These are phyloP conservation scores for Meloe dianella DNA, from an alignment of 2,888 invertebrate species.

Conservation along the genomic window DNA sequence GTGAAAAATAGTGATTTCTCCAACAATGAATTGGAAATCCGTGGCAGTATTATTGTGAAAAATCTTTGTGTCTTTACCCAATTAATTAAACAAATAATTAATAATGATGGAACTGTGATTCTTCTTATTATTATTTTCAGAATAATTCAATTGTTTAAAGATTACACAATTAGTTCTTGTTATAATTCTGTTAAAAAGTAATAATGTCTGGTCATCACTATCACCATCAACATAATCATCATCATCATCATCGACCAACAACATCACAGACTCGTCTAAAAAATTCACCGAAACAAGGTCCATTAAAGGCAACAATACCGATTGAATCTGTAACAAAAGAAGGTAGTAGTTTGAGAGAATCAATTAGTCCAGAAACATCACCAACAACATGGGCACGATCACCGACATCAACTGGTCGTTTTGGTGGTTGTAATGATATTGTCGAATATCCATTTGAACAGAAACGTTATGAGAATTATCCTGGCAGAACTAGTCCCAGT, in stretches of 20 bases:
- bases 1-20: not conserved
- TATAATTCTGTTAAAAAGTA: not conserved
- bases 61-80: conserved; percentile 7
- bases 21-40: conserved; percentile 10
- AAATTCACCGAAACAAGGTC: conserved; percentile 72
- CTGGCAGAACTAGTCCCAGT: conserved; percentile 77
- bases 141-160: not conserved
- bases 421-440: not conserved
- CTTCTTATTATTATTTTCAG: not conserved
- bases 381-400: conserved; percentile 62
- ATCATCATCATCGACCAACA: conserved; percentile 10
- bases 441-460: conserved; percentile 62
- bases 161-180: not conserved
- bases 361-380: conserved; percentile 70
- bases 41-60: conserved; percentile 14
- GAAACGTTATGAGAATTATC: conserved; percentile 63
- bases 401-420: not conserved
- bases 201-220: conserved; percentile 10
- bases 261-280: conserved; percentile 51
- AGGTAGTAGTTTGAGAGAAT: conserved; percentile 63
- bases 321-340: conserved; percentile 75
- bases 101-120: not conserved
- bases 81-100: not conserved
- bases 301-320: conserved; percentile 78
- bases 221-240: conserved; percentile 8